Base-by-base conservation (phyloP, 2,113 vertebrate species). In the Urocitellus parryii region DNA sequence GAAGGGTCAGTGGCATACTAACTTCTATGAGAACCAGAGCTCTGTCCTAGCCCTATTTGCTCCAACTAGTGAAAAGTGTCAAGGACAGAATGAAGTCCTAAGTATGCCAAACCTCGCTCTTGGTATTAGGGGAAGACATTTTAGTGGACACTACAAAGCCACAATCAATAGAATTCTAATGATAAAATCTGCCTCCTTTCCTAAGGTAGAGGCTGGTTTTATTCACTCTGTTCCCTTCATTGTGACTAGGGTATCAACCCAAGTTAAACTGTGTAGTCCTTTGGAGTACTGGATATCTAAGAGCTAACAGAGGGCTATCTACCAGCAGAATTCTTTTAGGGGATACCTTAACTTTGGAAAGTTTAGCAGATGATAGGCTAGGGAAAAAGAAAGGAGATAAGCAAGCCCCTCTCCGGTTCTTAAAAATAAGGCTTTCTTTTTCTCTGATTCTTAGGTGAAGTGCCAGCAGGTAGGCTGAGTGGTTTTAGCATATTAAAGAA, bases 51-150 rank as follows among this genome's bases (percentile, higher is more conserved):
- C n/a, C 56, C 63, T 61, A 34, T 77, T 90, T 39, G 86, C 34
- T 76, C 18, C 4, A 68, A 82, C 3, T 88, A 83, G 48, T 67
- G 37, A 76, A 77, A 93, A 90, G 67, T 80, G 11, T 58, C 74
- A 83, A 92, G 70, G 29, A 34, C 70, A 94, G 92, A 91, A 85
- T 76, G 81, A 39, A 88, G 37, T 91, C 63, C 16, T 29, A 93
- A 89, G 39, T 7, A 80, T 8, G 87, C 8, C 48, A 27, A 67
- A 61, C 42, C 42, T 76, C 83, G 9, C 13, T 45, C 74, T 80
- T 92, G 24, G 51, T 58, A 65, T 90, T 34, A 65, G 22, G 22
- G 25, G 72, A 58, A 39, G 58, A 78, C 13, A 65, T 48, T 70
- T 85, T 85, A 53, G 39, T 93, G 51, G 17, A 79, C 91, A 80